Evolutionary conservation across 2,797 vertebrate species (phyloP).

Genomic region (Chloroceryle amazona): DNA sequence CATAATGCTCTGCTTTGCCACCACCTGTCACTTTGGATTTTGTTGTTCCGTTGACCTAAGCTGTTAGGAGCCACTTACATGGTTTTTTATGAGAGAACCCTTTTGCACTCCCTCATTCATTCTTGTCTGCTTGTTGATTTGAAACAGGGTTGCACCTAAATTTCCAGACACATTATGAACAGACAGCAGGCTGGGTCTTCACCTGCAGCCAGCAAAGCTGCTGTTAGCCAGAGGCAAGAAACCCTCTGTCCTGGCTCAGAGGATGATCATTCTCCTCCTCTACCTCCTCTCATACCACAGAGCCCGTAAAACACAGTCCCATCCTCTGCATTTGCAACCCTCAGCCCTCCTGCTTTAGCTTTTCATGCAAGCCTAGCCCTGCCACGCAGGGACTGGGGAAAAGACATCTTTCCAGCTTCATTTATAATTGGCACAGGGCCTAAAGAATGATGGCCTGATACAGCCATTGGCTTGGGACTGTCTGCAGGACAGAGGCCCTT

Average conservation of each 20-base stretch:
- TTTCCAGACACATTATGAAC: neutral
- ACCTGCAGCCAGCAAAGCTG: neutral
- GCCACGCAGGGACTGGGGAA: neutral
- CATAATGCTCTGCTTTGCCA: neutral
- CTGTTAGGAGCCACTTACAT: neutral
- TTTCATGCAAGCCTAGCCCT: neutral
- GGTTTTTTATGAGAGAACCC: neutral
- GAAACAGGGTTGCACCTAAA: neutral
- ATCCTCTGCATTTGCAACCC: neutral
- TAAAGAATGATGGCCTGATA: neutral
- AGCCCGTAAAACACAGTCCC: neutral
- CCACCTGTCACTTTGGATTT: neutral
- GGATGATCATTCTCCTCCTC: neutral
- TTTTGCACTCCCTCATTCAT: neutral
- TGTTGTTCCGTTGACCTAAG: neutral
- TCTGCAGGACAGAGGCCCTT: slow-evolving; percentile 1
- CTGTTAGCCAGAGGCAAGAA: neutral
- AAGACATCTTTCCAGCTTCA: slow-evolving; percentile 2
- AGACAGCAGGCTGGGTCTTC: neutral
- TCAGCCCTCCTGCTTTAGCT: neutral
- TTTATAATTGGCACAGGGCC: neutral
- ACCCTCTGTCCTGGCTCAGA: neutral
- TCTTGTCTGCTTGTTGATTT: neutral
- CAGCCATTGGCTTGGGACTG: neutral
- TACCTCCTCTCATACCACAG: accelerated